Evolutionary conservation across 2,888 invertebrate species (phyloP), one percentile per base, ranked within the genome.

Genomic region (Eupeodes latifasciatus): DNA sequence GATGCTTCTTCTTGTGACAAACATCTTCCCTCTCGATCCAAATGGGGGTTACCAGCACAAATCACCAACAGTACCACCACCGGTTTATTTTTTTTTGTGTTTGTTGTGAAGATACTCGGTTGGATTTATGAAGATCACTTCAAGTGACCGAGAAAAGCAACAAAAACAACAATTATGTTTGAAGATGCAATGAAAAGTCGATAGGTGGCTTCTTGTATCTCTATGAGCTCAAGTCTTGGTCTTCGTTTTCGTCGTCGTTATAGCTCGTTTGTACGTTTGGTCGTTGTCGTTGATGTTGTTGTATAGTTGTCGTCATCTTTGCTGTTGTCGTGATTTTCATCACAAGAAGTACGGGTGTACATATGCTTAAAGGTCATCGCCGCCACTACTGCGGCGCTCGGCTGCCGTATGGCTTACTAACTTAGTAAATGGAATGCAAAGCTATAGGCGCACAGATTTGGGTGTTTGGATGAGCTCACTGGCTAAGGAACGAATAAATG

Each of bases 121-220:
- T 80, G 69, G 81, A 88, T 88, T 85, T 88, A 88, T 88, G 88
- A 88, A 88, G 88, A 88, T 88, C 88, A 85, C 85, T 85, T 27
- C 69, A 27, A 88, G 59, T 88, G 81, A 81, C 85, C 85, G 75
- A 83, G 78, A 78, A 81, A 82, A 55, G 57, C 66, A 44, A 71
- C 66, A 55, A 72, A 47, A 77, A 72, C 72, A 76, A 49, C 47
- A 44, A 40, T 62, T 62, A 84, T 61, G 44, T 74, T 80, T 71
- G 79, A 69, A 53, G 69, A 81, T 85, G 78, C 78, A 77, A 61
- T 51, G 67, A 59, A 66, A 59, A 71, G 75, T 64, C 67, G 78
- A 86, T 82, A 79, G 78, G 55, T 82, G 78, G 51, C 74, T 83
- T 75, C 75, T 78, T 71, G 75, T 77, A 62, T 71, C 53, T 62